A percentile compares a stretch with the other conserved stretches of the same genome.
Evolutionary conservation across 2,888 invertebrate genomes (phyloP).

Genomic region (Cantharis flavilabris): DNA sequence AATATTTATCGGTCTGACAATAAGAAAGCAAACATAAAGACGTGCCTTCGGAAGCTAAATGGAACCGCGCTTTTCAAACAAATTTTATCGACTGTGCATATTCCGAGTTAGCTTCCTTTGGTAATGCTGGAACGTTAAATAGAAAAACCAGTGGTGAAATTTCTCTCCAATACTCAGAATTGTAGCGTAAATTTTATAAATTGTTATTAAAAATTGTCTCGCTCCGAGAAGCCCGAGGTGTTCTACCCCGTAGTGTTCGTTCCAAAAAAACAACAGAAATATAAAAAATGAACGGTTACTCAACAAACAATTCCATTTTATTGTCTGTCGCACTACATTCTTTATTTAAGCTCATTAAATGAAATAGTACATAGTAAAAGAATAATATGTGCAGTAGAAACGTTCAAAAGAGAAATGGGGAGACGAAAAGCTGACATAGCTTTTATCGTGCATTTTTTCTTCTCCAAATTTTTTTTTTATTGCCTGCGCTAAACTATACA

Average conservation of each 20-base stretch:
- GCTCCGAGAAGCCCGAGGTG: not conserved
- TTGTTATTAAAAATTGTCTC: not conserved
- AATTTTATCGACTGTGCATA: not conserved
- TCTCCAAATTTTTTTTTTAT: not conserved
- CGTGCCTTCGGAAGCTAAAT: not conserved
- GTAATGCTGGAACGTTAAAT: not conserved
- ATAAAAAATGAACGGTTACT: not conserved
- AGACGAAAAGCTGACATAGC: not conserved
- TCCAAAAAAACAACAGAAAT: not conserved
- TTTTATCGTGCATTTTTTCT: not conserved
- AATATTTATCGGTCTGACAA: not conserved
- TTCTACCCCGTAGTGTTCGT: not conserved
- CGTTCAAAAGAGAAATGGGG: not conserved
- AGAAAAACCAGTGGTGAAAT: not conserved
- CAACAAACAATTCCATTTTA: not conserved
- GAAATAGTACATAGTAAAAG: not conserved
- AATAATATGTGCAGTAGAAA: not conserved
- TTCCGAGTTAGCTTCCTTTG: not conserved
- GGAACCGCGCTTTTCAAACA: not conserved
- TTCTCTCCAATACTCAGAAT: not conserved
- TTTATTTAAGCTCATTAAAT: not conserved
- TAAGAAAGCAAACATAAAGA: not conserved
- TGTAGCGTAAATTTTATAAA: not conserved
- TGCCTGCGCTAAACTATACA: not conserved
- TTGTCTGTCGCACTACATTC: not conserved